Conservation (phyloP, 2,888 invertebrate species). For the Thera britannica region DNA sequence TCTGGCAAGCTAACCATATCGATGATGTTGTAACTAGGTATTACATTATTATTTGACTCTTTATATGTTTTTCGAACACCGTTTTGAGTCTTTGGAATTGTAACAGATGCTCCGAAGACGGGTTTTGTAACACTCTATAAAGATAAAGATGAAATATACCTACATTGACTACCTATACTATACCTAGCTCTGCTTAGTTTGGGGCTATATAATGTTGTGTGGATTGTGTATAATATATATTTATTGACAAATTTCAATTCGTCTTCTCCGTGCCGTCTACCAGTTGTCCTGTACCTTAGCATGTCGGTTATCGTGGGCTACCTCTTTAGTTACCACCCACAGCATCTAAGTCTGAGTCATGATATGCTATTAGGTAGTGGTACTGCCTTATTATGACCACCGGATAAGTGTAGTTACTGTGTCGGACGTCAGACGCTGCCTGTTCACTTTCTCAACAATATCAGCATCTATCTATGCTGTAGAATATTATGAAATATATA, state of each 20-base stretch:
- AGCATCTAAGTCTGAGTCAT: constrained; percentile 56
- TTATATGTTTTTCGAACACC: too few species aligned
- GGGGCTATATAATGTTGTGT: too few species aligned
- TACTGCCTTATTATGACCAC: constrained; percentile 33
- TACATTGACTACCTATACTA: too few species aligned
- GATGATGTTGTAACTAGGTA: too few species aligned
- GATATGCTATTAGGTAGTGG: constrained; percentile 5
- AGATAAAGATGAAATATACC: too few species aligned
- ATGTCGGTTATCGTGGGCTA: constrained; percentile 25
- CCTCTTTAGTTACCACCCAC: constrained; percentile 46
- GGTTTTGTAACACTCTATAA: too few species aligned
- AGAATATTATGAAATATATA: background rate
- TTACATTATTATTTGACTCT: too few species aligned
- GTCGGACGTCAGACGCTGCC: constrained; percentile 19
- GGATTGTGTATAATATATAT: too few species aligned
- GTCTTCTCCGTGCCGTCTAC: background rate
- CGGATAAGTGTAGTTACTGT: constrained; percentile 42
- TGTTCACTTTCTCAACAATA: constrained; percentile 46
- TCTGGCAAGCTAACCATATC: too few species aligned
- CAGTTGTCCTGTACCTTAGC: background rate
- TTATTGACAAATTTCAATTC: background rate
- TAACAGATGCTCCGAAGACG: too few species aligned
- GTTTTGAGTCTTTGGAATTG: too few species aligned
- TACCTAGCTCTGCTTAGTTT: too few species aligned
- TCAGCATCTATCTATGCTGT: background rate